Base-by-base conservation (phyloP, 2,888 invertebrate species). In the Notodonta dromedarius region DNA sequence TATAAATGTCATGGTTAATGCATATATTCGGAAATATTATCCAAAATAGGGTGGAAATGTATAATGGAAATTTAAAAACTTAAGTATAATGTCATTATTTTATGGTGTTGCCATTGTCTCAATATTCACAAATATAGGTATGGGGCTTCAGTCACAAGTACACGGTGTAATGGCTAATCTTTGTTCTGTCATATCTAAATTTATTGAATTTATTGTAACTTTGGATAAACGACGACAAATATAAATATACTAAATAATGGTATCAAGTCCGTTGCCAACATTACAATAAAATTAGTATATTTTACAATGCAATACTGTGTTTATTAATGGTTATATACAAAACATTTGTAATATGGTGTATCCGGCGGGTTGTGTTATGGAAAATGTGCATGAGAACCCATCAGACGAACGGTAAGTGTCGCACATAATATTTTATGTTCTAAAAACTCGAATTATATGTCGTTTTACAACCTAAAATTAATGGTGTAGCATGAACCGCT, bases 151-250 rank as follows among this genome's bases (percentile, higher is more conserved):
- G 89, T 88, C 89, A 91, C 89, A 82, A 79, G 74, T 79, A 88
- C 86, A 86, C 87, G 93, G 93, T 92, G 90, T 86, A 82, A 87
- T 87, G 93, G 92, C 88, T 91, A 90, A 90, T 90, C 82, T 88
- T 79, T 91, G 90, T 91, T 87, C 88, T 89, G 87, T 91, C 87
- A 88, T 88, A 80, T 84, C 83, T 82, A 80, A 84, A 77, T 74
- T 70, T 74, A 73, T 69, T 66, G 69, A 24, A 24, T 66, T 72
- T 65, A 63, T 74, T 78, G 77, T 74, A 70, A 77, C 62, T 78
- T 74, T 76, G 73, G 67, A 73, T 67, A 73, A 63, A 13, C 60
- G 24, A 24, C 4, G 0, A 46, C 13, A 35, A 6, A 35, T 35
- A 6, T 35, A 35, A 6, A 35, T 6, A 7, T 0, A 35, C 35